A percentile compares a stretch with the other conserved stretches of the same genome.
phyloP scores from a whole-genome alignment of 2,888 invertebrate genomes.

The Sminthurinus aureus region DNA sequence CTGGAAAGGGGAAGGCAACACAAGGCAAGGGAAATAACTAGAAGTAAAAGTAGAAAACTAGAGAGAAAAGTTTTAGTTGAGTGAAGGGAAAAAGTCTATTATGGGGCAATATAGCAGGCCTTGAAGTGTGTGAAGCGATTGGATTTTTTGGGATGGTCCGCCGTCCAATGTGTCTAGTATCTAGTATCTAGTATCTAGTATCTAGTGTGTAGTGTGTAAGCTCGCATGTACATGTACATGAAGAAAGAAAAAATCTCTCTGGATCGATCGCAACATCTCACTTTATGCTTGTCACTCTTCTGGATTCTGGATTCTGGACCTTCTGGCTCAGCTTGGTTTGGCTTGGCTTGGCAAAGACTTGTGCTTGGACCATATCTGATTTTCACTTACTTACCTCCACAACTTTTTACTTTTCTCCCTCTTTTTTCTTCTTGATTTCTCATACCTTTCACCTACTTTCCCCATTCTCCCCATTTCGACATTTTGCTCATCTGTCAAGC shows the following conservation, averaged over 20 bases:
- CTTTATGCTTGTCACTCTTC: conserved; percentile 36
- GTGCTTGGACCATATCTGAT: conserved; percentile 19
- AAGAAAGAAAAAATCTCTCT: conserved; percentile 1
- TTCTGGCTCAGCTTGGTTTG: conserved; percentile 4
- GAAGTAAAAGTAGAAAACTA: too few species aligned
- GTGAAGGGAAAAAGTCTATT: conserved; percentile 17
- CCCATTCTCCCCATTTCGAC: not conserved
- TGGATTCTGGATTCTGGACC: conserved; percentile 17
- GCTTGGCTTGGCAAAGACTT: not conserved
- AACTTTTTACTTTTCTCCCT: conserved; percentile 7
- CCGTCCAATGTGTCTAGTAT: not conserved
- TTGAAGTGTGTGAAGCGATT: conserved; percentile 27
- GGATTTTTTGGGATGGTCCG: conserved; percentile 8
- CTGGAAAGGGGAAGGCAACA: not conserved
- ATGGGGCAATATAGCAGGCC: conserved; percentile 2
- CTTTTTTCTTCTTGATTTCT: not conserved
- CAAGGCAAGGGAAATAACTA: too few species aligned
- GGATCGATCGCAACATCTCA: conserved; percentile 35
- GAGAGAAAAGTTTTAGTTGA: conserved; percentile 1
- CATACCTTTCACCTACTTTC: not conserved
- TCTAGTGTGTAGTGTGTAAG: too few species aligned
- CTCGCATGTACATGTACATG: not conserved
- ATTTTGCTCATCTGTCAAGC: not conserved
- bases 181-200: too few species aligned
- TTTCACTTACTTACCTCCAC: conserved; percentile 24